Evolutionary conservation across 2,888 invertebrate genomes (phyloP), one percentile per base, ranked within the genome.

Genomic region (Scaptodrosophila latifasciaeformis): DNA sequence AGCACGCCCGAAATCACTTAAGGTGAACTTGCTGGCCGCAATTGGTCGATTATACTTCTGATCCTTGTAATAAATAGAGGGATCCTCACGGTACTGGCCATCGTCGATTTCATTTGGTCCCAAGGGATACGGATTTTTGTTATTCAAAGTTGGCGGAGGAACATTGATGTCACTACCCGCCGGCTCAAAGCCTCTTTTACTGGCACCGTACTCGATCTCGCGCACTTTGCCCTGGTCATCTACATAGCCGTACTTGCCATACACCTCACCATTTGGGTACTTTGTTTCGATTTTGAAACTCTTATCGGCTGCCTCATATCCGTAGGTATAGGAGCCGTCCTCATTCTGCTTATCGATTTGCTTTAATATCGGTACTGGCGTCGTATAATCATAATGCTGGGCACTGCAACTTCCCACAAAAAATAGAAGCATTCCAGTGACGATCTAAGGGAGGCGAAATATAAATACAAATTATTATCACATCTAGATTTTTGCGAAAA

Each of bases 271-370:
- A 40, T 90, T 92, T 0, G 93, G 89, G 75, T 93, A 93, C 85
- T 95, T 95, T 1, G 95, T 94, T 85, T 95, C 95, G 61, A 95
- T 94, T 87, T 95, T 95, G 88, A 93, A 95, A 44, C 92, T 91
- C 7, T 94, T 94, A 80, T 96, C 95, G 0, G 94, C 95, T 0
- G 90, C 93, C 85, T 96, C 95, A 85, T 93, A 96, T 0, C 95
- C 95, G 80, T 92, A 95, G 72, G 93, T 94, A 87, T 96, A 96
- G 9, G 94, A 94, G 0, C 94, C 95, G 67, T 95, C 95, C 64
- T 93, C 94, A 83, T 95, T 94, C 85, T 95, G 94, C 59, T 91
- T 89, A 88, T 94, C 93, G 82, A 95, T 92, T 86, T 94, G 94
- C 84, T 93, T 93, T 45, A 94, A 87, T 82, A 94, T 94, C 0